Conservation (phyloP, 30 jellyfish, hydroid and myxozoan genomes). For the Aurelia sp. region DNA sequence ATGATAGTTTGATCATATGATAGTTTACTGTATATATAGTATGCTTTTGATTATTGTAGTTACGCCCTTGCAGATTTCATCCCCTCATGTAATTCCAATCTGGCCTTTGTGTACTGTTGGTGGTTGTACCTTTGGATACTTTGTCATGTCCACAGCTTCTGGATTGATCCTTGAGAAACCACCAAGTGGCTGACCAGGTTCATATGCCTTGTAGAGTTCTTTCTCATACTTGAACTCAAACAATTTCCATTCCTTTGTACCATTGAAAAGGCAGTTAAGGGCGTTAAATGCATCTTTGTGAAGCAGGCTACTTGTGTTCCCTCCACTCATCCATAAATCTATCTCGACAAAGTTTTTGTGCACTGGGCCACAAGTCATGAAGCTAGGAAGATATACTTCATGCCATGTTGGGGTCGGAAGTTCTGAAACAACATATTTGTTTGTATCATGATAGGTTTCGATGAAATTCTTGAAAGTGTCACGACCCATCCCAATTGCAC, state of each 20-base stretch:
- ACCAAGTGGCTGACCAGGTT: constrained; percentile 40
- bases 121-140: constrained; percentile 44
- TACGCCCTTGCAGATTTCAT: too few relatives aligned
- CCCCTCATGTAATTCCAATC: too few relatives aligned
- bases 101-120: too few relatives aligned
- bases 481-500: constrained; percentile 84
- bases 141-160: constrained; percentile 57
- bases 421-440: constrained; percentile 86
- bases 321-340: constrained; percentile 94
- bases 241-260: constrained; percentile 87
- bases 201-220: constrained; percentile 44
- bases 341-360: constrained; percentile 71
- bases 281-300: constrained; percentile 94
- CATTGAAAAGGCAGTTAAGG: constrained; percentile 81
- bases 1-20: too few relatives aligned
- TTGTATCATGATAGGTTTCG: constrained; percentile 60
- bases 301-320: constrained; percentile 70
- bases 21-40: too few relatives aligned
- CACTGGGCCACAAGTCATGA: constrained; percentile 81
- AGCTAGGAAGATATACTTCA: constrained; percentile 66
- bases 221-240: constrained; percentile 65
- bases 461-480: constrained; percentile 77
- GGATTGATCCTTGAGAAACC: constrained; percentile 84
- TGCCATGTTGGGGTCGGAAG: constrained; percentile 88
- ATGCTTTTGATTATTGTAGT: too few relatives aligned